Percentiles rank a stretch among this genome's conserved stretches.
Evolutionary conservation across 2,113 vertebrate species (phyloP).

Genomic region (Falco punctatus): DNA sequence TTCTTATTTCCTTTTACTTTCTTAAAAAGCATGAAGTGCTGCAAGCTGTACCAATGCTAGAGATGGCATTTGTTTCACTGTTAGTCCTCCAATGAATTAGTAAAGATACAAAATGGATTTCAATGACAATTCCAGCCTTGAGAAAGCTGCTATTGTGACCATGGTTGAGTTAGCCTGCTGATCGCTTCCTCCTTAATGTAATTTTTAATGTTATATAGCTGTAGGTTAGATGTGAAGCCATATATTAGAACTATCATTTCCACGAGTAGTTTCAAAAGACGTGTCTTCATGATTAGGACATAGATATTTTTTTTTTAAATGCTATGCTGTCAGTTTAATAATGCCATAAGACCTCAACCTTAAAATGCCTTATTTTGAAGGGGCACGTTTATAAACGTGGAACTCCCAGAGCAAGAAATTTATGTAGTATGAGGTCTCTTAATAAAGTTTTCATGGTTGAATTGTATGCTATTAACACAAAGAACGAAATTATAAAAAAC

Average conservation of each 20-base stretch:
- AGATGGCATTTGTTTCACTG: slow-evolving; percentile 50
- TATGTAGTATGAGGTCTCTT: not conserved
- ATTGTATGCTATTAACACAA: not conserved
- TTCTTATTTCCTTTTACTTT: slow-evolving; percentile 32
- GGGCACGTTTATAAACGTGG: not conserved
- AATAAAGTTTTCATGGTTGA: slow-evolving; percentile 4
- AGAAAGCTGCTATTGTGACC: slow-evolving; percentile 53
- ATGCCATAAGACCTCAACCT: not conserved
- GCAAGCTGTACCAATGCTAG: slow-evolving; percentile 13
- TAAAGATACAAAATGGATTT: slow-evolving; percentile 65
- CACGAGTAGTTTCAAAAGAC: slow-evolving; percentile 51
- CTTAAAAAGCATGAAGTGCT: slow-evolving; percentile 35
- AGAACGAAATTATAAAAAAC: not conserved
- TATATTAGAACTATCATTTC: slow-evolving; percentile 62
- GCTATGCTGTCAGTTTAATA: not conserved
- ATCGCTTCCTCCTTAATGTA: slow-evolving; percentile 66
- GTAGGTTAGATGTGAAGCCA: slow-evolving; percentile 55
- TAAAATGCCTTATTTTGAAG: slow-evolving; percentile 1
- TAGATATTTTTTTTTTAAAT: not conserved
- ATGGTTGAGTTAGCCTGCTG: slow-evolving; percentile 68
- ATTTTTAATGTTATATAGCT: slow-evolving; percentile 51
- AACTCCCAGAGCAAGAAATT: not conserved
- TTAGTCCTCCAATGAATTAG: slow-evolving; percentile 62
- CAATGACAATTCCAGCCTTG: slow-evolving; percentile 67
- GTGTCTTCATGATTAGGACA: slow-evolving; percentile 20